Base-by-base conservation (phyloP, 2,797 vertebrate genomes). In the Ambastaia sidthimunki region DNA sequence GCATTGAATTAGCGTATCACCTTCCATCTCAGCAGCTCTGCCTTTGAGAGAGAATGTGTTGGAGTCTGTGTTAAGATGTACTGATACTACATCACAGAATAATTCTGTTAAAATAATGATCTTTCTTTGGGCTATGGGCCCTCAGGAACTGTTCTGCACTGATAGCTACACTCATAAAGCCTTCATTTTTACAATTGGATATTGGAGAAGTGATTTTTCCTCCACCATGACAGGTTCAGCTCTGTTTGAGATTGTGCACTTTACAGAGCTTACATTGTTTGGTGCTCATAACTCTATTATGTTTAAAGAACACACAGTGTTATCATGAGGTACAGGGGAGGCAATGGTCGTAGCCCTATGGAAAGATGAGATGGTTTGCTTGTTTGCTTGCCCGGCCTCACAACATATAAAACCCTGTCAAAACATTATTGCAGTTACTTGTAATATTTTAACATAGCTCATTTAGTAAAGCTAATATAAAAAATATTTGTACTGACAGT, bases 51-150 rank as follows among this genome's bases (percentile, higher is more conserved):
- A 88, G 83, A 85, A 74, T 82, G 83, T 87, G 89, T 91, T 91
- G 89, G 89, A 88, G 80, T 87, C 90, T 89, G 89, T 88, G 90
- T 90, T 90, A 90, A 89, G 87, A 89, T 88, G 89, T 88, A 91
- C 91, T 92, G 87, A 91, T 91, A 86, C 91, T 94, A 91, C 90
- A 92, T 93, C 93, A 92, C 91, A 89, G 88, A 90, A 90, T 93
- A 93, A 93, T 91, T 88, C 91, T 87, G 91, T 91, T 93, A 92
- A 93, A 93, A 91, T 94, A 93, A 94, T 94, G 92, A 92, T 89
- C 91, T 91, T 93, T 93, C 91, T 93, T 89, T 86, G 78, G 91
- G 91, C 89, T 89, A 92, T 86, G 85, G 89, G 89, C 92, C 92
- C 92, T 74, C 89, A 92, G 92, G 92, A 93, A 90, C 90, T 92